phyloP scores from a whole-genome alignment of 35 echinoderm and acorn worm genomes.

The Eucidaris tribuloides region DNA sequence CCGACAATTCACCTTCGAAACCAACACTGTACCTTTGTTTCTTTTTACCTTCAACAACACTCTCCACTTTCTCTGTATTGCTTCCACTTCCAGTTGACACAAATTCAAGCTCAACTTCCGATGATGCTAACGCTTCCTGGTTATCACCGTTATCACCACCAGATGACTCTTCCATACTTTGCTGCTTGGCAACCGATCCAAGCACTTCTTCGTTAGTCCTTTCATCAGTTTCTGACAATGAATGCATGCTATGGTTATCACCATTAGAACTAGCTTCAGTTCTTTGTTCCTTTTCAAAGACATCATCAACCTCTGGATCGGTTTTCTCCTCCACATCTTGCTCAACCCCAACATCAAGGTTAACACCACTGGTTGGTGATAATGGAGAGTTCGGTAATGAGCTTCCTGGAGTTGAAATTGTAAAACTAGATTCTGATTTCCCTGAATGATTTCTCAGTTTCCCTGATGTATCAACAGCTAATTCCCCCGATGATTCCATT shows the following conservation, averaged over 20 bases:
- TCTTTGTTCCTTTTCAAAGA: not conserved
- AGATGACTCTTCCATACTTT: not conserved
- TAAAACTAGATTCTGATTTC: slow-evolving; percentile 60
- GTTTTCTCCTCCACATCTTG: not conserved
- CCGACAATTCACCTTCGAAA: slow-evolving; percentile 19
- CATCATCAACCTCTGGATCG: not conserved
- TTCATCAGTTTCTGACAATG: too few relatives aligned
- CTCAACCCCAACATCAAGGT: not conserved
- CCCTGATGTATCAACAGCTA: too few relatives aligned
- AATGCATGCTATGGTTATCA: not conserved
- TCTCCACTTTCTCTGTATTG: not conserved
- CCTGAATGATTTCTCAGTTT: too few relatives aligned
- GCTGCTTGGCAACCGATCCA: not conserved
- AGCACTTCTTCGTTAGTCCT: too few relatives aligned
- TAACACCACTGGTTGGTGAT: slow-evolving; percentile 28
- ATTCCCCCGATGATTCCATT: too few relatives aligned
- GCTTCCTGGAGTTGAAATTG: slow-evolving; percentile 72
- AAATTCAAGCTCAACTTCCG: slow-evolving; percentile 2
- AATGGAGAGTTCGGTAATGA: slow-evolving; percentile 51
- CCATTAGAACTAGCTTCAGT: not conserved
- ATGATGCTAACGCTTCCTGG: not conserved
- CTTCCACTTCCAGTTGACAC: not conserved
- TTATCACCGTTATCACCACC: not conserved
- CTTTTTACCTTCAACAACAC: not conserved
- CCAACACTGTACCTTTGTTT: slow-evolving; percentile 16